Conservation (phyloP, 2,888 invertebrate species). For the Dynastes tityus region DNA sequence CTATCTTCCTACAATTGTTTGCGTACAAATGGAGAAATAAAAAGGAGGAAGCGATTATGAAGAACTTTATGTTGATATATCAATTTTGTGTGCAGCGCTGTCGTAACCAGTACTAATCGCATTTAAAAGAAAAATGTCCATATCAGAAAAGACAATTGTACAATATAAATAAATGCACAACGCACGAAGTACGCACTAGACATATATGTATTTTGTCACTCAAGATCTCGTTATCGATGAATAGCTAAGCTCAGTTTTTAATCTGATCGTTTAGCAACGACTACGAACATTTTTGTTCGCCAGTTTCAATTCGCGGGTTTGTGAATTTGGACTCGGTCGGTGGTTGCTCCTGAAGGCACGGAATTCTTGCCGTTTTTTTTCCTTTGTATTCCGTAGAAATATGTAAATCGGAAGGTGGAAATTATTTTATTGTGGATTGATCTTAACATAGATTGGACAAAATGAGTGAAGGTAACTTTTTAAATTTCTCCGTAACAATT, state of each 20-base stretch:
- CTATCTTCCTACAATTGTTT: slow-evolving; percentile 19
- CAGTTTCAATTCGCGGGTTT: slow-evolving; percentile 14
- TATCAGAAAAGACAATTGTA: slow-evolving; percentile 1
- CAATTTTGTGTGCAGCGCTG: slow-evolving; percentile 3
- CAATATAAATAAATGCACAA: slow-evolving; percentile 15
- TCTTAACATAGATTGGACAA: slow-evolving; percentile 7
- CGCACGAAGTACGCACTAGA: neutral
- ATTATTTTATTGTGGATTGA: slow-evolving; percentile 1
- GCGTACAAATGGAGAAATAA: neutral
- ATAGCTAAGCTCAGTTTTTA: slow-evolving; percentile 25
- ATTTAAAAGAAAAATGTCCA: slow-evolving; percentile 5
- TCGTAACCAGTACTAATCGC: neutral
- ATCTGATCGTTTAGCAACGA: slow-evolving; percentile 30
- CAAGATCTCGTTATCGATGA: slow-evolving; percentile 36
- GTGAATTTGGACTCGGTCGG: slow-evolving; percentile 4
- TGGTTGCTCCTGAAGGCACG: neutral
- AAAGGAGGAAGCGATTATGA: slow-evolving; percentile 2
- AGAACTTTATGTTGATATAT: slow-evolving; percentile 1
- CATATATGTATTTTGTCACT: slow-evolving; percentile 25
- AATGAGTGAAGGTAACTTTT: slow-evolving; percentile 35
- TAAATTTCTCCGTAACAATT: neutral
- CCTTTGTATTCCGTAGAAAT: slow-evolving; percentile 11
- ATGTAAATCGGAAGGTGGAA: slow-evolving; percentile 28
- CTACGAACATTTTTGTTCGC: slow-evolving; percentile 21
- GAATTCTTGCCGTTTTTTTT: neutral